Base-by-base conservation (phyloP, 2,888 invertebrate genomes). In the Leucozona laternaria region DNA sequence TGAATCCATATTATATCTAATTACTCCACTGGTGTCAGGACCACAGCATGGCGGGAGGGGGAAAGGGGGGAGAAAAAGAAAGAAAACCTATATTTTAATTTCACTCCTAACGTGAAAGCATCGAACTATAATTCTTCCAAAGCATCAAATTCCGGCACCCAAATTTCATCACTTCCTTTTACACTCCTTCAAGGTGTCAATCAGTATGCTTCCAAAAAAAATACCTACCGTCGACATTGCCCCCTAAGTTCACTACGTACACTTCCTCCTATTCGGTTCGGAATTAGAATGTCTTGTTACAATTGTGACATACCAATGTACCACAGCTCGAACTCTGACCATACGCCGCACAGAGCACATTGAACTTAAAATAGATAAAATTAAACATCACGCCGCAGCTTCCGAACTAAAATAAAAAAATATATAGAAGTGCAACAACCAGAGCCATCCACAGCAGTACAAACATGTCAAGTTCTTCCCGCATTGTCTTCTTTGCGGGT, bases 401-500 rank as follows among this genome's bases (percentile, higher is more conserved):
- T 66, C 66, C 66, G 66, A 62, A 58, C 62, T 60, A 60, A 68
- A 80, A 8, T 28, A 48, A 60, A 75, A 66, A 37, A 4, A 57
- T 3, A 31, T 6, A 66, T 58, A 85, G 81, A 79, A 85, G 85
- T 85, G 85, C 84, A 84, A 80, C 71, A 85, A 80, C 76, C 76
- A 45, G 20, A 37, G 60, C 28, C 31, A 48, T 13, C 48, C 5
- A 31, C 45, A 57, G 34, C 45, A 31, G 31, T 31, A 50, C 50
- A 68, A 71, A 71, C 70, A 75, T 82, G 86, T 86, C 86, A 86
- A 86, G 86, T 75, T 86, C 80, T 82, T 79, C 77, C 86, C 78
- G 86, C 75, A 79, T 86, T 78, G 40, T 55, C 48, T 43, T 53
- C 66, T 43, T 66, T 55, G 48, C 76, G 50, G n/a, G n/a, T 31